Conservation (phyloP, 2,888 invertebrate species). For the Bhutanitis thaidina region DNA sequence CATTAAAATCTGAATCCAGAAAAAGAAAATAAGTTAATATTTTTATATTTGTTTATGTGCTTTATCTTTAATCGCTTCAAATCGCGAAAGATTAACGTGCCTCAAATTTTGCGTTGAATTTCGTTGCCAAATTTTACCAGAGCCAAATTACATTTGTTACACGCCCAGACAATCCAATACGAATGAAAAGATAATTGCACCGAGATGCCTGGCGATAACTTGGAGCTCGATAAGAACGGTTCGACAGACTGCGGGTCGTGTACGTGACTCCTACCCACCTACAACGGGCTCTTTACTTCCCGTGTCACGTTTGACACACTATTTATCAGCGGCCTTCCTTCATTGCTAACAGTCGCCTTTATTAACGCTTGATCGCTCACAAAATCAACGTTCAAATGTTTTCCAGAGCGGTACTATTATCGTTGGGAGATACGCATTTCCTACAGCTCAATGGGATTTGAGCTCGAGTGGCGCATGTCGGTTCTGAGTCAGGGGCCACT, state of each 20-base stretch:
- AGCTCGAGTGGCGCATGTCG: conserved; percentile 50
- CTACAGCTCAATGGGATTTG: conserved; percentile 58
- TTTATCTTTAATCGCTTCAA: conserved; percentile 15
- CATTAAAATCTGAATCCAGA: conserved; percentile 11
- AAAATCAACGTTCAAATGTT: conserved; percentile 32
- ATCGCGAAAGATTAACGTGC: conserved; percentile 11
- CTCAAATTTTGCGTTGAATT: background rate
- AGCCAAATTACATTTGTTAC: conserved; percentile 8
- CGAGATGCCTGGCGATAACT: conserved; percentile 55
- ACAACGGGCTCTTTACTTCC: conserved; percentile 43
- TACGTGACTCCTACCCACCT: conserved; percentile 41
- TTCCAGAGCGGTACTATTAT: conserved; percentile 37
- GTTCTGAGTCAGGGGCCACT: conserved; percentile 65
- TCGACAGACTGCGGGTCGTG: conserved; percentile 42
- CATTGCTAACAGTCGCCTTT: conserved; percentile 37
- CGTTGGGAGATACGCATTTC: conserved; percentile 60
- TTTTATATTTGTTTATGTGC: conserved; percentile 10
- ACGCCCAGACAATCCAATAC: background rate
- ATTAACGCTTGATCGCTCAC: conserved; percentile 39
- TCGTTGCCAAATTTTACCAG: conserved; percentile 13
- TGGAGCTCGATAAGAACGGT: conserved; percentile 27
- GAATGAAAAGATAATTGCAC: conserved; percentile 24
- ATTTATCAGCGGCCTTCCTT: conserved; percentile 47
- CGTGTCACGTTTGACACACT: conserved; percentile 67
- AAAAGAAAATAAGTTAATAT: conserved; percentile 10